Evolutionary conservation across 2,797 vertebrate species (phyloP).

Genomic region (Enteromius paludinosus): DNA sequence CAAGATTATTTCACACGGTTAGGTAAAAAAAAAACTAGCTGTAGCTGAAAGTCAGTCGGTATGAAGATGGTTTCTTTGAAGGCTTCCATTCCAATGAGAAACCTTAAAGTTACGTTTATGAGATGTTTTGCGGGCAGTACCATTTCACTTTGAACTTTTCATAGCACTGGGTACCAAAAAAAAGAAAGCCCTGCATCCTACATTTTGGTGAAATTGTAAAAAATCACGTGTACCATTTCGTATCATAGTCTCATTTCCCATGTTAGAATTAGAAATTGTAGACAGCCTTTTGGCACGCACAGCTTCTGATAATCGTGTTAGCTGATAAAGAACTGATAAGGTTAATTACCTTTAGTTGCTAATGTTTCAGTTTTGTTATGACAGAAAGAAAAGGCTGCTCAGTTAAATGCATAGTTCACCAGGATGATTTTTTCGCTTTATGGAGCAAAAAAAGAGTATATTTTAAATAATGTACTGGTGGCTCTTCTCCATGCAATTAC

Average conservation of each 20-base stretch:
- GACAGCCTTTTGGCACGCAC: not conserved
- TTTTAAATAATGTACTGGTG: not conserved
- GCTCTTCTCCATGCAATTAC: not conserved
- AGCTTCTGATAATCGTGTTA: conserved; percentile 7
- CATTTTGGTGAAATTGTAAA: not conserved
- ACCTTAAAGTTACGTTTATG: not conserved
- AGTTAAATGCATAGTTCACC: not conserved
- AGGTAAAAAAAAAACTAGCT: not conserved
- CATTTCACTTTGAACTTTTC: not conserved
- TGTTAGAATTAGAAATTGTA: not conserved
- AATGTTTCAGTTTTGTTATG: conserved; percentile 5
- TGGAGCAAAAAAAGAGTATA: not conserved
- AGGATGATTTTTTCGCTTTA: not conserved
- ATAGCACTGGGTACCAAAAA: not conserved
- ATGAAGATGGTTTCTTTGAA: conserved; percentile 8
- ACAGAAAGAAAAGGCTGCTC: not conserved
- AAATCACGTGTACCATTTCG: not conserved
- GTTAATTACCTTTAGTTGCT: not conserved
- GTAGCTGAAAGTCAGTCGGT: not conserved
- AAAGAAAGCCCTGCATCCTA: not conserved
- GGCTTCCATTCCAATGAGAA: conserved; percentile 7
- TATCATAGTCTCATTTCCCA: not conserved
- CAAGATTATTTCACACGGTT: conserved; percentile 1
- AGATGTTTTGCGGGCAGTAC: not conserved
- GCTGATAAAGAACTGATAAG: not conserved